Base-by-base conservation (phyloP, 2,888 invertebrate genomes). In the Nesidiocoris tenuis region DNA sequence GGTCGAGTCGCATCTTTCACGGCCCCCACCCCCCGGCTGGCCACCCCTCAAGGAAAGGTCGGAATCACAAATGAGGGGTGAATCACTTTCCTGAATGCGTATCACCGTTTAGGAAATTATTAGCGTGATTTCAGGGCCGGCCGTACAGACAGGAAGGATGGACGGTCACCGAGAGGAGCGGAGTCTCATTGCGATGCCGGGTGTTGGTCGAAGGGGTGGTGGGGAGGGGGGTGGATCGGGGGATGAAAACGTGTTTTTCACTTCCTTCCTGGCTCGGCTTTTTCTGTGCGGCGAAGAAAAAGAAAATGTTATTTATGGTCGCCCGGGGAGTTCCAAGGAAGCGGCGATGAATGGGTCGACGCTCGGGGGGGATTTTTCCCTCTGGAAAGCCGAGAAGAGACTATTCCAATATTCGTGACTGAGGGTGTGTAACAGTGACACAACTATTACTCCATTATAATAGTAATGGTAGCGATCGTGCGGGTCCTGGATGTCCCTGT, bases 51-150 rank as follows among this genome's bases (percentile, higher is more conserved):
- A n/a, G 59, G 59, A 18, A 24, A 57, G 22, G 17, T 55, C 16
- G 59, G 70, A 59, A 70, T 70, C 70, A 59, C 70, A 70, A 70
- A 59, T 70, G 59, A 70, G 24, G 70, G 70, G 59, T 70, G 70
- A 70, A 70, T 70, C 70, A 70, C 70, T 59, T 70, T 57, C 25
- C 59, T 59, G 57, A 25, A 17, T 56, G 22, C 67, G 55, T 56
- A 67, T 67, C 67, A 59, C 70, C 70, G 59, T 70, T 70, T 70
- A 70, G 70, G 70, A 70, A 70, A 59, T 39, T 70, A 70, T 70
- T 70, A 70, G 70, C 70, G 39, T 39, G 39, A 39, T 39, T 39
- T 39, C 12, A 7, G 39, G 39, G 39, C 39, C 12, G 39, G 39
- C 5, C 5, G 39, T 12, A 12, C 3, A 39, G 39, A 39, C 39